These are phyloP conservation scores for Danio rerio DNA, from an alignment of 2,113 vertebrate genomes.

Conservation along the genomic window DNA sequence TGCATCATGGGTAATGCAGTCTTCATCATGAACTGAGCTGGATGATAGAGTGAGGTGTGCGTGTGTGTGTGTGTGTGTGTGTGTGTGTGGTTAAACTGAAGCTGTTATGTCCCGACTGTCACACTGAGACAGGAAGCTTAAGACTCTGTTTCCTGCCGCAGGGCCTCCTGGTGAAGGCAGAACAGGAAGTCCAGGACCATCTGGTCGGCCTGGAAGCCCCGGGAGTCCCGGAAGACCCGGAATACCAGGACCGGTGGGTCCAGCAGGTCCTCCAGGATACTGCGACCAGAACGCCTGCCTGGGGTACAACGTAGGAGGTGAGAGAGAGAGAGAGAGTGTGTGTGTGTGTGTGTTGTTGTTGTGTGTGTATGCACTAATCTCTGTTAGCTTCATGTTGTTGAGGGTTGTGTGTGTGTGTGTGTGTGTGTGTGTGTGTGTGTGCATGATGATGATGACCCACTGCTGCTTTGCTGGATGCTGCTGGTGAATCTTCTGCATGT, in stretches of 20 bases:
- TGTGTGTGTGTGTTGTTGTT: conserved; percentile 54
- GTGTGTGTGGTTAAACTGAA: too few relatives aligned
- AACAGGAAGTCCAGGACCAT: conserved; percentile 83
- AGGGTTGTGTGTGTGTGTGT: conserved; percentile 1
- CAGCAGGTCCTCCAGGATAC: conserved; percentile 89
- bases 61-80: background rate
- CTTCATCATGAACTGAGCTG: too few relatives aligned
- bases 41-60: too few relatives aligned
- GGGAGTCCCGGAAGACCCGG: conserved; percentile 85
- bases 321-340: conserved; percentile 39
- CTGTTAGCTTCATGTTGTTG: too few relatives aligned
- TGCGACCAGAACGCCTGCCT: conserved; percentile 93
- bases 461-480: too few relatives aligned
- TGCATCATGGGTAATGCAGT: too few relatives aligned
- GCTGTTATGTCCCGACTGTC: too few relatives aligned
- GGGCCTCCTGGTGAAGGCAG: conserved; percentile 90
- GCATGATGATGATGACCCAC: conserved; percentile 39
- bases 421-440: conserved; percentile 63
- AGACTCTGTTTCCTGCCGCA: conserved; percentile 57
- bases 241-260: conserved; percentile 82
- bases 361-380: conserved; percentile 56
- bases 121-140: background rate
- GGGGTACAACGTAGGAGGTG: conserved; percentile 91
- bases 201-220: conserved; percentile 88
- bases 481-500: too few relatives aligned